A percentile compares a stretch with the other conserved stretches of the same genome.
Conservation (phyloP, 2,797 vertebrate species). For the Thamnophis elegans region DNA sequence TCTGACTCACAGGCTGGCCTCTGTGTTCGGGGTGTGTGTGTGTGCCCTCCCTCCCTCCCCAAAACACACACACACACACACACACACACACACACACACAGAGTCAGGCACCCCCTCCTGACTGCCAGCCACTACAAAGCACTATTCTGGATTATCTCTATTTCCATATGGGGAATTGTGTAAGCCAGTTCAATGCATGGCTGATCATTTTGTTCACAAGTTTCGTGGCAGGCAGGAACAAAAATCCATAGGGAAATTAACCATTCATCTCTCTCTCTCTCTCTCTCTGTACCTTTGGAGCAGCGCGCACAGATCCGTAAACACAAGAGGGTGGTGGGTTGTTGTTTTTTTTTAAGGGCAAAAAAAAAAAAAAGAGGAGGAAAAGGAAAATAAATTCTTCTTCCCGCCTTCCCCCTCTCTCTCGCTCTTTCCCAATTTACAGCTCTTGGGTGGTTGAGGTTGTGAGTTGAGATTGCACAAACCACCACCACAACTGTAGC, state of each 20-base stretch:
- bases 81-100: too few relatives aligned
- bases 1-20: constrained; percentile 33
- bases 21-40: constrained; percentile 13
- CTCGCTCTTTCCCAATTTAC: background rate
- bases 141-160: constrained; percentile 76
- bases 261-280: constrained; percentile 65
- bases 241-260: constrained; percentile 73
- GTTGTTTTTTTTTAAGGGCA: background rate
- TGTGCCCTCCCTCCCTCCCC: constrained; percentile 35
- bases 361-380: background rate
- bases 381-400: background rate
- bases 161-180: constrained; percentile 81
- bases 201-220: constrained; percentile 79
- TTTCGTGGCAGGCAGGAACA: constrained; percentile 70
- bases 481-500: background rate
- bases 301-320: constrained; percentile 50
- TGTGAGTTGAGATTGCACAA: background rate
- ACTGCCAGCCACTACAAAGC: constrained; percentile 70
- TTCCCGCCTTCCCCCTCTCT: background rate
- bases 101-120: background rate
- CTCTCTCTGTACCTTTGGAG: constrained; percentile 65
- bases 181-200: constrained; percentile 78
- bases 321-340: background rate
- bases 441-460: background rate
- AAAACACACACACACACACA: too few relatives aligned